These are phyloP conservation scores for Dilophus febrilis DNA, from an alignment of 2,888 invertebrate species.

Conservation along the genomic window DNA sequence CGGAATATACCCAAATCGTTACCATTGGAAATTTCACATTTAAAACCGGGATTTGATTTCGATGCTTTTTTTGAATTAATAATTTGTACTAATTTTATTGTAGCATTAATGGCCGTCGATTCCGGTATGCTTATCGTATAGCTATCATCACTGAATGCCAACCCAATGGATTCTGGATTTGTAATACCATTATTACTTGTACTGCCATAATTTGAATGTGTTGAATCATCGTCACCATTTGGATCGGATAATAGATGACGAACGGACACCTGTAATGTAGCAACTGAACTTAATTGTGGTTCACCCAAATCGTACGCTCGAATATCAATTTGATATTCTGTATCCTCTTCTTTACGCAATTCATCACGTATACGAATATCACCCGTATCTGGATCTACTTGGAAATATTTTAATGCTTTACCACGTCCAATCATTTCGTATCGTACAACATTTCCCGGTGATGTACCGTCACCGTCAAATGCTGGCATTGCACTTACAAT, in stretches of 20 bases:
- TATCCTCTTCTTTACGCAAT: conserved; percentile 66
- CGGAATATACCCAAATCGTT: conserved; percentile 59
- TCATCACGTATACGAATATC: conserved; percentile 66
- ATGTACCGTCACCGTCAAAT: conserved; percentile 66
- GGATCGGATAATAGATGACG: conserved; percentile 61
- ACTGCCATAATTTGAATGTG: conserved; percentile 12
- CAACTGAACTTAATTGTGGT: conserved; percentile 65
- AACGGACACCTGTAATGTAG: conserved; percentile 66
- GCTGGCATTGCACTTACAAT: conserved; percentile 63
- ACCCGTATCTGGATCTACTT: conserved; percentile 72
- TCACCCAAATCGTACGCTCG: conserved; percentile 75
- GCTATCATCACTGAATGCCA: conserved; percentile 75
- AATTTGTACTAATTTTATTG: conserved; percentile 27
- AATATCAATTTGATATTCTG: conserved; percentile 77
- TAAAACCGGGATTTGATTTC: conserved; percentile 35
- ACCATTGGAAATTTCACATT: conserved; percentile 60
- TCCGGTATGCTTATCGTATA: conserved; percentile 73
- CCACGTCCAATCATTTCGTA: conserved; percentile 72
- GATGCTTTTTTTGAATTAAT: conserved; percentile 27
- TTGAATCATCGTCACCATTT: conserved; percentile 20
- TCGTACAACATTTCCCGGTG: conserved; percentile 62
- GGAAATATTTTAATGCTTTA: conserved; percentile 70
- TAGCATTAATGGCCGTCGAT: conserved; percentile 27
- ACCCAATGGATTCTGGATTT: conserved; percentile 33
- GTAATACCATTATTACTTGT: conserved; percentile 16